phyloP scores from a whole-genome alignment of 2,888 invertebrate genomes.

The Agonopterix alstromeriana region DNA sequence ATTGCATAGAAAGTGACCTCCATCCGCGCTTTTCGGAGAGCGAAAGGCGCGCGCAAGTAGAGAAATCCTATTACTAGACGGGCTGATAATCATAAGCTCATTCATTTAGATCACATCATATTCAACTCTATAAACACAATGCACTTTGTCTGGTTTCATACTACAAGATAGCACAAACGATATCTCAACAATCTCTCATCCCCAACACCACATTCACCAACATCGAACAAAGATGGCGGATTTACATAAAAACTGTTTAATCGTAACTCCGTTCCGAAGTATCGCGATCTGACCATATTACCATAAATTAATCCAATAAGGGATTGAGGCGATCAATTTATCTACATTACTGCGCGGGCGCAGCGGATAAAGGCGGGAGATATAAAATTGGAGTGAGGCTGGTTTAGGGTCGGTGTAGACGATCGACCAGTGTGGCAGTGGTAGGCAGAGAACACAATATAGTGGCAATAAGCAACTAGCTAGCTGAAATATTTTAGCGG shows the following conservation, averaged over 20 bases:
- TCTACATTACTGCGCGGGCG: slow-evolving; percentile 54
- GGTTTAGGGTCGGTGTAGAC: neutral
- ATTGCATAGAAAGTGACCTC: no score
- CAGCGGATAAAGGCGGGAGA: slow-evolving; percentile 26
- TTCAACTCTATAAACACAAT: neutral
- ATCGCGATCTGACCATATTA: slow-evolving; percentile 63
- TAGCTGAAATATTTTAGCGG: no score
- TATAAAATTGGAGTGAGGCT: slow-evolving; percentile 21
- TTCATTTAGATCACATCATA: no score
- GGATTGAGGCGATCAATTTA: slow-evolving; percentile 58
- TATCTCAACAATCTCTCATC: neutral
- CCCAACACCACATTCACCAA: neutral
- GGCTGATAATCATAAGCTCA: no score
- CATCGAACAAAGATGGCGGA: slow-evolving; percentile 63
- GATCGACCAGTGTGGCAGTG: slow-evolving; percentile 14
- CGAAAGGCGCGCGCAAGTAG: no score
- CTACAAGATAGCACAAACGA: neutral
- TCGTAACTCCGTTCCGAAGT: slow-evolving; percentile 53
- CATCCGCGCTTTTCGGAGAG: no score
- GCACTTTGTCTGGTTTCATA: neutral
- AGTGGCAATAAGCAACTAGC: no score
- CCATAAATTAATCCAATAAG: slow-evolving; percentile 64
- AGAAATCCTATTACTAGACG: no score
- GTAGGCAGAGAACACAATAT: no score
- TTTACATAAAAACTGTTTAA: slow-evolving; percentile 70